Evolutionary conservation across 2,797 vertebrate genomes (phyloP), one percentile per base, ranked within the genome.

Genomic region (Tachyglossus aculeatus): DNA sequence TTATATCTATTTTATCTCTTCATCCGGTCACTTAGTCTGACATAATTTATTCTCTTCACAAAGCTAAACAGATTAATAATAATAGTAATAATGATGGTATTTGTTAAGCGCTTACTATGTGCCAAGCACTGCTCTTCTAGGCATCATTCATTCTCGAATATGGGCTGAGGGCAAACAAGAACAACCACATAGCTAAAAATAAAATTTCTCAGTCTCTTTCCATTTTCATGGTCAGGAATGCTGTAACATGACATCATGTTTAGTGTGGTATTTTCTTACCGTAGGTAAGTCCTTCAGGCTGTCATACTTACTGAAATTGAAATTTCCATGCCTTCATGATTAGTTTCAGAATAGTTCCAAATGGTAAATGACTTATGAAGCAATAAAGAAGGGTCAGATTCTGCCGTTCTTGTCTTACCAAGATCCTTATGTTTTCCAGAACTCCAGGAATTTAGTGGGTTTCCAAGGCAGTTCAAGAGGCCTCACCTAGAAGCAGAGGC

Each of bases 381-480:
- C 25, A 52, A 1, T n/a, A 43, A 67, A 21, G 24, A 60, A 29
- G 41, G 10, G 24, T 1, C 51, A n/a, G 19, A 36, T 48, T 67
- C 2, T 64, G 44, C 36, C 57, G 10, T 47, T 66, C 16, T 18
- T 74, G 39, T 78, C 44, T 56, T 74, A 36, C 25, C 80, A 65
- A 29, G 78, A 37, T 37, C 9, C 1, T 39, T 87, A 8, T 85
- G 9, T 87, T 81, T 91, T 87, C 16, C 85, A 94, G 94, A 92
- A 45, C 86, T 94, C 31, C 83, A 89, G 68, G 91, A 90, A 57
- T 88, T 84, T 5, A 90, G 91, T n/a, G 81, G 89, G 41, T 77
- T 93, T 56, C 90, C 88, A 0, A 65, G 67, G 1, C 65, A 77
- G 39, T 5, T 77, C 5, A 74, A 77, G 60, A 67, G 38, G 47